Base-by-base conservation (phyloP, 2,888 invertebrate genomes). In the Perizoma flavofasciatum region DNA sequence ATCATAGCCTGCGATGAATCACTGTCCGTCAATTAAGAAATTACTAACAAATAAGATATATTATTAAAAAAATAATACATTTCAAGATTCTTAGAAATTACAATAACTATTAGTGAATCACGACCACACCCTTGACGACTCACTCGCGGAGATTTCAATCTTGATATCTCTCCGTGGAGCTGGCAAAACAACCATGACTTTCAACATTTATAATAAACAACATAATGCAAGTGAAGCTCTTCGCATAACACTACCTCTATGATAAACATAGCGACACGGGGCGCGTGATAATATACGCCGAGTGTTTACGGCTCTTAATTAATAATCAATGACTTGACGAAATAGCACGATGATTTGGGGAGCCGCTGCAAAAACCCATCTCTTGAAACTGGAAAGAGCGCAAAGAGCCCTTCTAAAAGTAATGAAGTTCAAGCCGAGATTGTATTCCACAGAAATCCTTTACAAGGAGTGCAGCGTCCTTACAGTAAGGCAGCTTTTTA, bases 251-350 rank as follows among this genome's bases (percentile, higher is more conserved):
- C 79, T 81, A 82, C 83, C 78, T 82, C 80, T 80, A 81, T 82
- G 77, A 82, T 81, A 82, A 83, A 81, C 79, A 78, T 75, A 71
- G 78, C 74, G 76, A 79, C 79, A 78, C 65, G 48, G n/a, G 70
- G 68, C 67, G 61, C 71, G 63, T 69, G 70, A 69, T 74, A 74
- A 75, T 75, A 72, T 72, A 67, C 67, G 62, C 69, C 61, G 71
- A 65, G 59, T 73, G 74, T 73, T 81, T 77, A 74, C 72, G 70
- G 71, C 75, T 83, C 78, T 79, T 90, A 90, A 91, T 91, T 89
- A 89, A 86, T 85, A 88, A 85, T 84, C 81, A 78, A 82, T 90
- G 89, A 91, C 87, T 84, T 72, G 77, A 77, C 87, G 43, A 77
- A 76, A 78, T 81, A 71, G 47, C 55, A 60, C 35, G 64, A 74